Base-by-base conservation (phyloP, 2,888 invertebrate species). In the Saturnia japonica region DNA sequence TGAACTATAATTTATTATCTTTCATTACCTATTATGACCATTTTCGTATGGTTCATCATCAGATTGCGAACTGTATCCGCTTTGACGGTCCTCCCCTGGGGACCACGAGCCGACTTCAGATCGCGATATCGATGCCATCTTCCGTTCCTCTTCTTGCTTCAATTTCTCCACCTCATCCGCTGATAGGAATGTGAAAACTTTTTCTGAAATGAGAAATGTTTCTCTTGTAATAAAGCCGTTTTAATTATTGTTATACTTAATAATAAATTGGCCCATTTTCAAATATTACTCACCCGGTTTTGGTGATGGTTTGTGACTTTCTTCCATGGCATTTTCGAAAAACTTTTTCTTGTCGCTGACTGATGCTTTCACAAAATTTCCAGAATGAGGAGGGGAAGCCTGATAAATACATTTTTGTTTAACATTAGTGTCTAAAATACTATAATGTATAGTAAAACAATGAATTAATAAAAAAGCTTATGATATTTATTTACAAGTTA, bases 301-400 rank as follows among this genome's bases (percentile, higher is more conserved):
- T 69, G 97, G 96, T 80, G 96, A 95, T 75, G 97, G 97, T 91
- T 97, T 97, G 80, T 97, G 96, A 89, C 97, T 97, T 89, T 98
- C 97, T 93, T 98, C 97, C 96, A 99, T 98, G 74, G 99, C 99
- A 87, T 97, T 96, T 94, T 99, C 99, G 90, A 99, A 99, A 93
- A 98, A 98, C 87, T 97, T 97, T 92, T 98, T 98, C 94, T 98
- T 97, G 93, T 98, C 97, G 89, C 97, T 98, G 85, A 99, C 98
- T 74, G 97, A 96, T 88, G 98, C 96, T 95, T 97, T 97, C 85
- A 96, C 96, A 85, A 96, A 95, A 90, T 95, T 95, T 83, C 95
- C 96, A 86, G 96, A 96, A 83, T 96, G 95, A 83, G 96, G 96
- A 82, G 96, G 95, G 81, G 96, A 95, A 87, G 95, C 93, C 94